Percentiles rank a stretch among this genome's conserved stretches.
phyloP scores from a whole-genome alignment of 2,113 vertebrate genomes.

The Bufo bufo region DNA sequence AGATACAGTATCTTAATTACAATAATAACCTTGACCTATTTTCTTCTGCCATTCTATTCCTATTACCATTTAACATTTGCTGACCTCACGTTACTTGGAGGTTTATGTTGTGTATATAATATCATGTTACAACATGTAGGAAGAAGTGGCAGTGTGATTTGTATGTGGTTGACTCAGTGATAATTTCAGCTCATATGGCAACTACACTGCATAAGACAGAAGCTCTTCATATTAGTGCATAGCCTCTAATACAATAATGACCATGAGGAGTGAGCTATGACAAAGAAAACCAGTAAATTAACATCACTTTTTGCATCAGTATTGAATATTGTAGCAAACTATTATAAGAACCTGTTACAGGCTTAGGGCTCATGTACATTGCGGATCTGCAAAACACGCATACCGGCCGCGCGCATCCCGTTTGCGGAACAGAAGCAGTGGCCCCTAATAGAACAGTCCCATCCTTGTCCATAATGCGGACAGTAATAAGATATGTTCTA shows the following conservation, averaged over 20 bases:
- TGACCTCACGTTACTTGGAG: background rate
- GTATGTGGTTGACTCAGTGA: background rate
- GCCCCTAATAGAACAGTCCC: no score
- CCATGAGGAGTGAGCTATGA: background rate
- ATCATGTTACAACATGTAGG: background rate
- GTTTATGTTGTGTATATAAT: background rate
- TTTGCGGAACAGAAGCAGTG: no score
- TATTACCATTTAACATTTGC: background rate
- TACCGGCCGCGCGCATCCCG: no score
- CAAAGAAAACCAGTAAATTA: no score
- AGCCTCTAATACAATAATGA: background rate
- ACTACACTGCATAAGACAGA: background rate
- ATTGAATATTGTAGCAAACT: no score
- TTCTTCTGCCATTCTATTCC: background rate
- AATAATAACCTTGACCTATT: conserved; percentile 1
- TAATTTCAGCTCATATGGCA: background rate
- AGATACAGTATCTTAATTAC: background rate
- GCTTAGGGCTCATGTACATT: no score
- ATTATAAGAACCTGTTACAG: no score
- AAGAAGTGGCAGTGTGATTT: background rate
- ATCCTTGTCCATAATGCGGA: no score
- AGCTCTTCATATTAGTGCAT: background rate
- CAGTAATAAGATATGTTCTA: no score
- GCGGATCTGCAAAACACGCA: no score
- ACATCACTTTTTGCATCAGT: no score